Conservation (phyloP, 2,113 vertebrate genomes). For the Thamnophis sirtalis region DNA sequence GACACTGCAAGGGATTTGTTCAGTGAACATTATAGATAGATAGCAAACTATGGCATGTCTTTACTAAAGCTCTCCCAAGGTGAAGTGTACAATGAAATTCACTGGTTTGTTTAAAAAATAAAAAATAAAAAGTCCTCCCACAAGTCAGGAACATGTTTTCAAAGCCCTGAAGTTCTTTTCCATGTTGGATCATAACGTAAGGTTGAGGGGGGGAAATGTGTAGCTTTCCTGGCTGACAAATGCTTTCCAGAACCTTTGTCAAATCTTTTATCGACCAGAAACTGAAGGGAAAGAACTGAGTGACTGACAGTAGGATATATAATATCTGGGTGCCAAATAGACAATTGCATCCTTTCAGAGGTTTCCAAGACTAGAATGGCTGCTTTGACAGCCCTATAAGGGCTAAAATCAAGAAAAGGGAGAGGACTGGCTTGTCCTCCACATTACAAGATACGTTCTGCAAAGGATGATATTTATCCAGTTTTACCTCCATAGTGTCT, state of each 20-base stretch:
- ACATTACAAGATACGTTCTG: background rate
- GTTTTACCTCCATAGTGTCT: background rate
- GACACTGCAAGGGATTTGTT: rapidly evolving
- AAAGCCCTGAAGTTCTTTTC: background rate
- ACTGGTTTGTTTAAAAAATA: background rate
- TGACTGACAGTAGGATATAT: background rate
- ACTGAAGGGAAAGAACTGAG: background rate
- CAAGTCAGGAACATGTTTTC: background rate
- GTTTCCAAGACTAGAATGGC: background rate
- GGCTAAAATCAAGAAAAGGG: background rate
- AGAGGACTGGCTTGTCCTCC: background rate
- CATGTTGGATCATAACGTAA: background rate
- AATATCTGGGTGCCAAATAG: background rate
- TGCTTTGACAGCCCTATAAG: background rate
- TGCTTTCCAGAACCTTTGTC: background rate
- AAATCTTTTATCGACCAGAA: background rate
- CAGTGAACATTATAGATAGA: background rate
- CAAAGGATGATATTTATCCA: background rate
- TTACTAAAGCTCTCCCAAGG: background rate
- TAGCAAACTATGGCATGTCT: background rate
- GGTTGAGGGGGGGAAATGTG: background rate
- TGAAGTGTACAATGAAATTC: background rate
- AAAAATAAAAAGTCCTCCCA: background rate
- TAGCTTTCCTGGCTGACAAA: background rate
- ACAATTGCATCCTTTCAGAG: background rate